Evolutionary conservation across 2,888 invertebrate genomes (phyloP), one percentile per base, ranked within the genome.

Genomic region (Macaria notata): DNA sequence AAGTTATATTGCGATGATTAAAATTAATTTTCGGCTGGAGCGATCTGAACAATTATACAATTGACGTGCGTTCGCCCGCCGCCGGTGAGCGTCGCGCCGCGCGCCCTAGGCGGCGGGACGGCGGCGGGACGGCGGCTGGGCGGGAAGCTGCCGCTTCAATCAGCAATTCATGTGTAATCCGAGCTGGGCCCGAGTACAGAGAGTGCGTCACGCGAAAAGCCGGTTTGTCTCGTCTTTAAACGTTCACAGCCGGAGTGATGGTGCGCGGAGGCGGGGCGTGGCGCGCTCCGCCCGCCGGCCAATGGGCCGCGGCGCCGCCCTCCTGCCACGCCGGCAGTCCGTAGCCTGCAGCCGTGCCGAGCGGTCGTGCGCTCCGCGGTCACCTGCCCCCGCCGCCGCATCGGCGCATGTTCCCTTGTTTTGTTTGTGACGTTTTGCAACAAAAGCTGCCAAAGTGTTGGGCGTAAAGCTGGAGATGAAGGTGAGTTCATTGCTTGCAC

Each of bases 381-480:
- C 19, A 30, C n/a, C 9, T 31, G 5, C 8, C 9, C 43, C 1
- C 31, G 41, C 19, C 58, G 51, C 29, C 44, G 29, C 29, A 9
- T 9, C 58, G 54, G 46, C 36, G 44, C 43, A 38, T 49, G 53
- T 63, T 59, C 54, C 8, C 38, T 38, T 62, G 64, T 57, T 54
- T 61, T 59, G 72, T 79, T 76, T 74, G 81, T 83, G 79, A 67
- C 65, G 67, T 61, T 61, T 65, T 70, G 60, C 66, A 68, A 61
- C 63, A 62, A 61, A 65, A 75, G 58, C 72, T 69, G 70, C 64
- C 81, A 84, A 82, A 76, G 85, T 86, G 87, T 81, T 85, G 79
- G 80, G 78, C 68, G 82, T 84, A 60, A 86, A 86, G 71, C 63
- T 81, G 71, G 86, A 88, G 70, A 88, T 88, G 88, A 88, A 88